These are phyloP conservation scores for Caenorhabditis brenneri DNA, from an alignment of 1,140 invertebrate species.

Conservation along the genomic window DNA sequence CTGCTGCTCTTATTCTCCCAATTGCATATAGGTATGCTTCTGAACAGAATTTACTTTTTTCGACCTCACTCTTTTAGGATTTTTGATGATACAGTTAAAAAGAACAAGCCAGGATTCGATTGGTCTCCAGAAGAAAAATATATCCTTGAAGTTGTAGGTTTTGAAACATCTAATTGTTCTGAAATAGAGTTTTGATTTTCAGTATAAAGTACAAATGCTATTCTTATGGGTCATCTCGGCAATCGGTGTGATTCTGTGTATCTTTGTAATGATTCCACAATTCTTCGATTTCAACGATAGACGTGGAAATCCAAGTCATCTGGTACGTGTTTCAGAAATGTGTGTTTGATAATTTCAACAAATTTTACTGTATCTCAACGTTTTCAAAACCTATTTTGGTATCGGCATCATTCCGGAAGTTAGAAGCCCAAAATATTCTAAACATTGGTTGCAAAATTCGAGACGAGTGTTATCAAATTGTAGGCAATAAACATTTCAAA, in stretches of 20 bases:
- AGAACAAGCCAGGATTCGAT: conserved; percentile 35
- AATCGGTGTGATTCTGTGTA: conserved; percentile 44
- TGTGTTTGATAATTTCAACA: background rate
- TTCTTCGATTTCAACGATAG: conserved; percentile 55
- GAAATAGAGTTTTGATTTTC: background rate
- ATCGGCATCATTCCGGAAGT: too few species aligned
- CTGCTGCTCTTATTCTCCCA: conserved; percentile 44
- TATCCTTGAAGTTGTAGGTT: conserved; percentile 42
- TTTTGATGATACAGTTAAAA: conserved; percentile 52
- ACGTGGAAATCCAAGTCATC: conserved; percentile 46
- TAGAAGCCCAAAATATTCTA: too few species aligned
- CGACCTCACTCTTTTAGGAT: conserved; percentile 21
- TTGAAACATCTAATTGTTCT: background rate
- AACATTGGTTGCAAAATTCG: too few species aligned
- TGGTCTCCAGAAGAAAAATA: conserved; percentile 43
- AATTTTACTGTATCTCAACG: background rate
- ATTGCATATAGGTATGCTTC: conserved; percentile 48
- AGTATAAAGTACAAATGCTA: conserved; percentile 52
- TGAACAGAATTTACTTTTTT: background rate
- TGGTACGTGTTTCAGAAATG: conserved; percentile 49
- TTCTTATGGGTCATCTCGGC: conserved; percentile 46
- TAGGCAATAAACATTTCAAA: too few species aligned
- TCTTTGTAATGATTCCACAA: conserved; percentile 50
- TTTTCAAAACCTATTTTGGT: too few species aligned
- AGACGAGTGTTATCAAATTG: too few species aligned